Evolutionary conservation across 2,113 vertebrate species (phyloP).

Genomic region (Larimichthys polyactis): DNA sequence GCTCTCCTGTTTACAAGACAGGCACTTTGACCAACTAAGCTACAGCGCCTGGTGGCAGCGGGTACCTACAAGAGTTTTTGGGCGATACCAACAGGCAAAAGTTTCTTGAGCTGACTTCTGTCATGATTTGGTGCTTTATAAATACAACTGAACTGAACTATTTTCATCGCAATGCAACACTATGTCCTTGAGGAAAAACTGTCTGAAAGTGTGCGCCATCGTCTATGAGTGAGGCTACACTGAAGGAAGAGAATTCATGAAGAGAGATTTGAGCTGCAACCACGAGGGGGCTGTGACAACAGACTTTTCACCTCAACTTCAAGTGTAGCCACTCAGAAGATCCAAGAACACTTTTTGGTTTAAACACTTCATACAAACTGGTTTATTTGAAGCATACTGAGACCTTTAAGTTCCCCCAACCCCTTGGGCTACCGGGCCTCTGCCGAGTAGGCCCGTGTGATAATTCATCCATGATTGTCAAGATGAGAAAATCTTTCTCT

Average conservation of each 20-base stretch:
- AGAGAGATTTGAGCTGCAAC: not conserved
- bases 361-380: not conserved
- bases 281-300: not conserved
- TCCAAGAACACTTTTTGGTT: not conserved
- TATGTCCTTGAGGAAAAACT: not conserved
- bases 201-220: not conserved
- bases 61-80: no score
- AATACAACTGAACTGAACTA: no score
- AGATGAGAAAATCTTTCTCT: not conserved
- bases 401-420: not conserved
- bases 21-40: no score
- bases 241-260: not conserved
- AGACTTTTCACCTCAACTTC: not conserved
- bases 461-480: not conserved
- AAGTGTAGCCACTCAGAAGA: not conserved
- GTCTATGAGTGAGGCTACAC: not conserved
- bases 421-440: not conserved
- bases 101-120: no score
- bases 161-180: no score
- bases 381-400: not conserved
- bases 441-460: not conserved
- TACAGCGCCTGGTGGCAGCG: no score
- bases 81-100: no score
- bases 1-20: no score
- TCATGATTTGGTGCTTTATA: no score